Conservation (phyloP, 2,797 vertebrate genomes). For the Paramormyrops hopkinsi region DNA sequence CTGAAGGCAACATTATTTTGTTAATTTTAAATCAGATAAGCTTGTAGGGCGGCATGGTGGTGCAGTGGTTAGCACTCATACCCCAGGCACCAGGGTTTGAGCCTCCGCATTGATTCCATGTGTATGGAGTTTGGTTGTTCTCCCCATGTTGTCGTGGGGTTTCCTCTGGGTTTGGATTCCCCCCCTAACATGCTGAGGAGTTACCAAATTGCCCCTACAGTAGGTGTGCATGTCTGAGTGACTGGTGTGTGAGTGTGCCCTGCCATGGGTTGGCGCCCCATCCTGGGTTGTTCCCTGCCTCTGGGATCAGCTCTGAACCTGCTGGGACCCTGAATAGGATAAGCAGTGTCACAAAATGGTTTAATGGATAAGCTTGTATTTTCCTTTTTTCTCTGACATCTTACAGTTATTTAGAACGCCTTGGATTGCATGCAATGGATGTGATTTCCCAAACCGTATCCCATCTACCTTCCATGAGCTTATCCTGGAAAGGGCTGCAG, state of each 20-base stretch:
- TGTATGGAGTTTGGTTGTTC: neutral
- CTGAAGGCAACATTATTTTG: conserved; percentile 5
- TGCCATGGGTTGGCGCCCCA: neutral
- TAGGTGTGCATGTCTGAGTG: neutral
- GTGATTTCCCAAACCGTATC: neutral
- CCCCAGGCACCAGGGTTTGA: neutral
- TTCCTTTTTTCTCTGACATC: neutral
- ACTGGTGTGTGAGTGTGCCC: neutral
- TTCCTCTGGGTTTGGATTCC: neutral
- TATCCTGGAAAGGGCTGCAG: neutral
- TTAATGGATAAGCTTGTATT: neutral
- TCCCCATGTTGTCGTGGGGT: neutral
- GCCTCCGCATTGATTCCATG: neutral
- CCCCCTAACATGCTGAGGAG: neutral
- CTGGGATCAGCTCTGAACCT: neutral
- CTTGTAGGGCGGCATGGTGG: neutral
- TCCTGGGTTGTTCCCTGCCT: neutral
- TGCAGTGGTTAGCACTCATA: neutral
- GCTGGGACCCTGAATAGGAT: neutral
- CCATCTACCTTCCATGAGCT: neutral
- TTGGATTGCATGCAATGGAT: neutral
- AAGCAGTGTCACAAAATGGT: neutral
- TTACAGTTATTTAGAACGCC: neutral
- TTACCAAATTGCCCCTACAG: neutral
- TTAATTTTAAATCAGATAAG: neutral